Evolutionary conservation across 1,140 invertebrate species (phyloP).

Genomic region (Nasonia giraulti): DNA sequence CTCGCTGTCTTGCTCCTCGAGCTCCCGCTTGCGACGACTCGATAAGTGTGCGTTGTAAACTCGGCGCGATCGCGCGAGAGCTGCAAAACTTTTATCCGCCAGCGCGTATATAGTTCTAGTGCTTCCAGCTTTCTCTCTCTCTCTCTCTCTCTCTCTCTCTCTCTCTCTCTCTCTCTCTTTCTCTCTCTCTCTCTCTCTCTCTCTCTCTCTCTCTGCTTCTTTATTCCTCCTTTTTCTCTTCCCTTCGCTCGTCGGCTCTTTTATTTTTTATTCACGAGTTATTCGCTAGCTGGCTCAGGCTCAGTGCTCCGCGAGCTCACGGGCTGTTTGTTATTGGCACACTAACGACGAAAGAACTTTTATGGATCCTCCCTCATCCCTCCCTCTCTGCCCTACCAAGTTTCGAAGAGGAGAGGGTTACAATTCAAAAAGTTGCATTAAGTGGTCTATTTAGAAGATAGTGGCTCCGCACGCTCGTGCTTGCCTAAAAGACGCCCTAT

Average conservation of each 20-base stretch:
- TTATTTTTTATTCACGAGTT: slow-evolving; percentile 28
- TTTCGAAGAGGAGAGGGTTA: not conserved
- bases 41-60: slow-evolving; percentile 55
- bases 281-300: not conserved
- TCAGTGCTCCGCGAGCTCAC: not conserved
- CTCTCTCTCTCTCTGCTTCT: not conserved
- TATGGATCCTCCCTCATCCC: not conserved
- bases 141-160: not conserved
- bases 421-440: slow-evolving; percentile 6
- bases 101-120: slow-evolving; percentile 2
- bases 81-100: slow-evolving; percentile 13
- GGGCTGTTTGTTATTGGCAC: slow-evolving; percentile 30
- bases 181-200: not conserved
- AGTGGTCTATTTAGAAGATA: slow-evolving; percentile 11
- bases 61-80: slow-evolving; percentile 13
- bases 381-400: not conserved
- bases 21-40: not conserved
- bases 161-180: not conserved
- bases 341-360: slow-evolving; percentile 33
- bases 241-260: not conserved
- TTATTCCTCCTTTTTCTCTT: not conserved
- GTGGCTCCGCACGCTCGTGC: too few species aligned
- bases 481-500: not conserved
- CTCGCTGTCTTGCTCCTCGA: slow-evolving; percentile 55
- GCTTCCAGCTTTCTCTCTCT: not conserved